These are phyloP conservation scores for Pseudocheirus occidentalis DNA, from an alignment of 2,797 vertebrate genomes.

Conservation along the genomic window DNA sequence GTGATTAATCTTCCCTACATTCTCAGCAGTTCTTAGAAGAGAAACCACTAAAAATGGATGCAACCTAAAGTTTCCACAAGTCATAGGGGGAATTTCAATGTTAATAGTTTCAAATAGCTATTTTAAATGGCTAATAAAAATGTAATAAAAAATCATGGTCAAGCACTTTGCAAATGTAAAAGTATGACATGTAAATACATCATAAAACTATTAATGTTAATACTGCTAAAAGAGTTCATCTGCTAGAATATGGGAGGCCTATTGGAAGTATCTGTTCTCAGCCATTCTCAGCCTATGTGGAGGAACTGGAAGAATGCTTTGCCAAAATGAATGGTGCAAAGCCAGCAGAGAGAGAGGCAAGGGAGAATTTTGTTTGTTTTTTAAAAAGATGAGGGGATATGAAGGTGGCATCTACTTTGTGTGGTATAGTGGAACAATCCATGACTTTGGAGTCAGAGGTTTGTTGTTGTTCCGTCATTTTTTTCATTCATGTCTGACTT, in stretches of 20 bases:
- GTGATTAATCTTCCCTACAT: constrained; percentile 13
- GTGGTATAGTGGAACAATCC: neutral
- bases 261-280: constrained; percentile 64
- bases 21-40: constrained; percentile 22
- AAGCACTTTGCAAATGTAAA: constrained; percentile 56
- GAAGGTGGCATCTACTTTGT: neutral
- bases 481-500: neutral
- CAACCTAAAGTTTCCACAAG: constrained; percentile 38
- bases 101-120: constrained; percentile 58
- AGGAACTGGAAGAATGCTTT: constrained; percentile 53
- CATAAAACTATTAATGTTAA: constrained; percentile 55
- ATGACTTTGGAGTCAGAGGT: neutral
- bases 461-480: neutral
- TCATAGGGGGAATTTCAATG: constrained; percentile 11
- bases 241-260: constrained; percentile 40
- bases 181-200: constrained; percentile 57
- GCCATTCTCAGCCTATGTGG: constrained; percentile 33
- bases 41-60: constrained; percentile 46
- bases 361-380: neutral
- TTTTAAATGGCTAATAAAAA: constrained; percentile 73
- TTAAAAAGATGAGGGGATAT: neutral
- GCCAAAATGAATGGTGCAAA: constrained; percentile 34
- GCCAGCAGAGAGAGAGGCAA: constrained; percentile 18
- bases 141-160: constrained; percentile 65
- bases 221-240: constrained; percentile 38